Percentiles rank a stretch among this genome's conserved stretches.
phyloP scores from a whole-genome alignment of 2,797 vertebrate genomes.

The Acanthiza pusilla region DNA sequence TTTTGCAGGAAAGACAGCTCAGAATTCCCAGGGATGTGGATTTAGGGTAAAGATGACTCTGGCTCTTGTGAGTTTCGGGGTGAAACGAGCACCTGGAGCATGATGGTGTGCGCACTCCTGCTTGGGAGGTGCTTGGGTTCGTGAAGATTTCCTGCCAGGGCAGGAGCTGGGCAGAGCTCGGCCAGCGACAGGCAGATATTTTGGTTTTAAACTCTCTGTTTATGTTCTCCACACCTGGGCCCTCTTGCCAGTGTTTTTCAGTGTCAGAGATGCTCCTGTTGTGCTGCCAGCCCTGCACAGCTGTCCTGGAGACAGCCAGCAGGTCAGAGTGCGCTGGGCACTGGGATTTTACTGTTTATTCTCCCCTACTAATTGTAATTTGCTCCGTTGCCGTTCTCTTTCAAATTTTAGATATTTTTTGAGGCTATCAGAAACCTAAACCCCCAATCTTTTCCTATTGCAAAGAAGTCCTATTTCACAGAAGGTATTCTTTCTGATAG shows the following conservation, averaged over 20 bases:
- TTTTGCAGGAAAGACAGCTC: neutral
- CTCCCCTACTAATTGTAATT: neutral
- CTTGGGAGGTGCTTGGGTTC: neutral
- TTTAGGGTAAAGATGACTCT: neutral
- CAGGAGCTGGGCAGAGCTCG: neutral
- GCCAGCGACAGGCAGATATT: neutral
- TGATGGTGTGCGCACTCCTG: fast-evolving
- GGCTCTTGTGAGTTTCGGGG: neutral
- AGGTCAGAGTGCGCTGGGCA: neutral
- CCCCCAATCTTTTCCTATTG: neutral
- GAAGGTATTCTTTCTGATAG: neutral
- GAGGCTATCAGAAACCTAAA: neutral
- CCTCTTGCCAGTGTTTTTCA: neutral
- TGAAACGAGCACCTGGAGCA: fast-evolving
- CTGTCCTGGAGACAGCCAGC: neutral
- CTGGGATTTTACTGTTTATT: neutral
- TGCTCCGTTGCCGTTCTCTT: neutral
- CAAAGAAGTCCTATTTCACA: neutral
- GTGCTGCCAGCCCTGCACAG: neutral
- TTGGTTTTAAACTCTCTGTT: neutral
- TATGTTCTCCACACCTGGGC: too few species aligned
- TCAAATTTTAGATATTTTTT: neutral
- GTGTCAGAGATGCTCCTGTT: neutral
- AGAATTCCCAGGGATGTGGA: neutral
- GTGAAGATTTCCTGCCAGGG: fast-evolving